Evolutionary conservation across 2,797 vertebrate species (phyloP), one percentile per base, ranked within the genome.

Genomic region (Sebastiscus tertius): DNA sequence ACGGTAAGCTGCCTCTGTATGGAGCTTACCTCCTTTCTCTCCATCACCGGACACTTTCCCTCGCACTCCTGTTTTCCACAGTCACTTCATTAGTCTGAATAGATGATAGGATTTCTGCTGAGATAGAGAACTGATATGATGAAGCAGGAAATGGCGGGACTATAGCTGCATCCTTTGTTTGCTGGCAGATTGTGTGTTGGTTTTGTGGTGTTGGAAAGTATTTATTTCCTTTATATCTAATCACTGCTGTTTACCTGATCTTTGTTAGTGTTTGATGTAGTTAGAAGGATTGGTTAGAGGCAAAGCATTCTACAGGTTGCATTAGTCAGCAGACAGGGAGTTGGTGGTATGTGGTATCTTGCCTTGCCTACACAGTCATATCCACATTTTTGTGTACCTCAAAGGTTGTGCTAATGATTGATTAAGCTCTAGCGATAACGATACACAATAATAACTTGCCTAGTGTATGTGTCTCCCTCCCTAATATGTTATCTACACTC

Each of bases 371-470:
- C 27, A 18, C 62, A 60, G 66, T 82, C 67, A 46, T 81, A 81
- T 82, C 72, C 58, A 71, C 60, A 55, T 79, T 73, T 81, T 58
- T 74, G 14, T 84, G 74, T 69, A 12, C 42, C 75, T 76, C 64
- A 89, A 85, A 86, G 74, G 55, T 73, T 68, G 71, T 65, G 61
- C 76, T 88, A 86, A 91, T 91, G 79, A 92, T 88, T 84, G 77
- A 91, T 92, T 82, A 78, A 59, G 59, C 77, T 62, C 31, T 71
- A 20, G 34, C 79, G 82, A 88, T 88, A 84, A 87, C 60, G 36
- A 78, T 62, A 75, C 67, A 77, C 70, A 83, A 68, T 73, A 58
- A 55, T 80, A 83, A 71, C 55, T 67, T 18, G n/a, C 49, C 26
- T 24, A 33, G 60, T 69, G 27, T 68, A 56, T 49, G n/a, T 75